Conservation (phyloP, 2,888 invertebrate species). For the Sialis fuliginosa region DNA sequence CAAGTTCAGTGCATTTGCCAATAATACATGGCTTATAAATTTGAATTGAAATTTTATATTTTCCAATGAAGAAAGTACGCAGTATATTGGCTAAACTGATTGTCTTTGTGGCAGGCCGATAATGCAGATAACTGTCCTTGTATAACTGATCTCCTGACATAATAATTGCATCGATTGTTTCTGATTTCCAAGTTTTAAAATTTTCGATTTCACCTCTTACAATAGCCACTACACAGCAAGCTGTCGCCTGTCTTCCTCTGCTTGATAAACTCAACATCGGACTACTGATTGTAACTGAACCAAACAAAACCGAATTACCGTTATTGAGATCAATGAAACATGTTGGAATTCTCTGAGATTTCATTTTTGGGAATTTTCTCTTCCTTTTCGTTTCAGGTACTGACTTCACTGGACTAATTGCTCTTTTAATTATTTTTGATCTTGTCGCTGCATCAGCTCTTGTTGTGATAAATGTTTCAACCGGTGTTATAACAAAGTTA, state of each 20-base stretch:
- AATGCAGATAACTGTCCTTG: constrained; percentile 39
- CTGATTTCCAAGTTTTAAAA: constrained; percentile 32
- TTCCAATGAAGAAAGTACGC: constrained; percentile 35
- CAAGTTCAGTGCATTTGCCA: constrained; percentile 20
- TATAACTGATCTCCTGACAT: constrained; percentile 39
- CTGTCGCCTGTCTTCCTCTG: constrained; percentile 28
- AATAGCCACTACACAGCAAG: constrained; percentile 32
- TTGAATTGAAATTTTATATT: constrained; percentile 29
- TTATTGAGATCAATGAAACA: constrained; percentile 22
- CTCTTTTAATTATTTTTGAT: background rate
- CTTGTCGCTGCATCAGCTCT: background rate
- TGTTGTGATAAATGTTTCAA: constrained; percentile 19
- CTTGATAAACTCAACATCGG: constrained; percentile 25
- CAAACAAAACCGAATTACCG: constrained; percentile 27
- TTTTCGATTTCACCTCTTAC: constrained; percentile 35
- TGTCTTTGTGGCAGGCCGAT: constrained; percentile 26
- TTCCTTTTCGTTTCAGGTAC: constrained; percentile 10
- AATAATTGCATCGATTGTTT: constrained; percentile 34
- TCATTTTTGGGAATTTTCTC: constrained; percentile 1
- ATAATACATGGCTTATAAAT: constrained; percentile 24
- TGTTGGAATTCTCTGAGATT: background rate
- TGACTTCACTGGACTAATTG: constrained; percentile 8
- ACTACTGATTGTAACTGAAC: constrained; percentile 21
- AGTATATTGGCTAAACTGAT: constrained; percentile 22
- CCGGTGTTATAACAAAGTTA: constrained; percentile 24